phyloP scores from a whole-genome alignment of 2,113 vertebrate genomes.

The Pituophis catenifer region DNA sequence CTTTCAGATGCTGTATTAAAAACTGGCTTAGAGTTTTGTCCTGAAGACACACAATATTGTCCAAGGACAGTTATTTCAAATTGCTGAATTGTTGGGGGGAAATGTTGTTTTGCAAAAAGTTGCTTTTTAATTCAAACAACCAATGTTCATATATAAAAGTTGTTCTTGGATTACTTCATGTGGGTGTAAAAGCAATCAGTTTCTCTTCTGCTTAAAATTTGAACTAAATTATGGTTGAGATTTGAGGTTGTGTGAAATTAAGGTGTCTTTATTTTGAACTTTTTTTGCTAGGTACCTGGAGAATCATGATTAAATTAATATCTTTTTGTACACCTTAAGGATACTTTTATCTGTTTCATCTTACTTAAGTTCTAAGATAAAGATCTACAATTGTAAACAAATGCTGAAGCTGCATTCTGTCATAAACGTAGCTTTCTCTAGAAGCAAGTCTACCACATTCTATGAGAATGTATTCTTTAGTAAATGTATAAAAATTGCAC shows the following conservation, averaged over 20 bases:
- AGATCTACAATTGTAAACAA: neutral
- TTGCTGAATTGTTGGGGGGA: neutral
- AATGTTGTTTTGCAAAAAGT: neutral
- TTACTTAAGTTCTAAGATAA: neutral
- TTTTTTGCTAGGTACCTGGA: neutral
- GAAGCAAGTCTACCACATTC: neutral
- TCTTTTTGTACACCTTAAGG: neutral
- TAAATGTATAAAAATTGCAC: neutral
- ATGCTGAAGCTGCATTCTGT: neutral
- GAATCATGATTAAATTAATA: neutral
- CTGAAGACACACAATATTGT: neutral
- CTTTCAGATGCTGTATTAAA: neutral
- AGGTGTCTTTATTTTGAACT: neutral
- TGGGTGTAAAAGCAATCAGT: neutral
- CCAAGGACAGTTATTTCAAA: neutral
- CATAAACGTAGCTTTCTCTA: neutral
- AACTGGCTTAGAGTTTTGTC: neutral
- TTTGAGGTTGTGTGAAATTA: neutral
- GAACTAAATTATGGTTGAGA: neutral
- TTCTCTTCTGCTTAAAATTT: neutral
- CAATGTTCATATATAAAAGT: neutral
- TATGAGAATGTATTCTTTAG: neutral
- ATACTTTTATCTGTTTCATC: neutral
- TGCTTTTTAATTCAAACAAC: neutral
- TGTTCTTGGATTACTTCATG: neutral